A percentile compares a stretch with the other conserved stretches of the same genome.
Conservation (phyloP, 2,888 invertebrate species). For the Bursaphelenchus okinawaensis region DNA sequence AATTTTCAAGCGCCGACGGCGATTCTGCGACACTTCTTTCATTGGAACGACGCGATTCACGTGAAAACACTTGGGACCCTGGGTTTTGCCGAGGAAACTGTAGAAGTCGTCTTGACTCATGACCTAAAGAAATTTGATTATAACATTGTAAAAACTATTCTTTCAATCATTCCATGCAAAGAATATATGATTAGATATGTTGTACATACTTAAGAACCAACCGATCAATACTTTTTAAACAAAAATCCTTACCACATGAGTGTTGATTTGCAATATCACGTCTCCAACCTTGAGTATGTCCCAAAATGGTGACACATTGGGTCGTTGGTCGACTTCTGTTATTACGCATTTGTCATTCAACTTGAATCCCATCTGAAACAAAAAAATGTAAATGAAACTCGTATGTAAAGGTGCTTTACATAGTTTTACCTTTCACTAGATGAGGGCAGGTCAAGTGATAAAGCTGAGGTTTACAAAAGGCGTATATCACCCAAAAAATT, state of each 20-base stretch:
- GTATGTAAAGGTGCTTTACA: no score
- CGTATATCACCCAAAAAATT: no score
- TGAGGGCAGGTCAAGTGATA: no score
- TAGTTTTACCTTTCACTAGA: no score
- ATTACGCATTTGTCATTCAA: neutral
- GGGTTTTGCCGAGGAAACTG: neutral
- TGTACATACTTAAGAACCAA: no score
- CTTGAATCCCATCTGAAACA: neutral
- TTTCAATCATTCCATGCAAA: no score
- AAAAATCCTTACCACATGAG: neutral
- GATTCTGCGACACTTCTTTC: constrained; percentile 2
- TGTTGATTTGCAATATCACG: neutral
- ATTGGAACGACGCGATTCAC: neutral
- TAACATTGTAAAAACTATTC: no score
- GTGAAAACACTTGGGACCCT: neutral
- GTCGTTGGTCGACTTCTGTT: neutral
- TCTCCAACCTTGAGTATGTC: neutral
- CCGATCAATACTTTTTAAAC: no score
- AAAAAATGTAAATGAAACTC: no score
- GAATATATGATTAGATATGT: no score
- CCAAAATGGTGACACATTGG: neutral
- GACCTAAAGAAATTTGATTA: neutral
- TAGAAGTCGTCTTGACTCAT: neutral
- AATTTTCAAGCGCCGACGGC: neutral
- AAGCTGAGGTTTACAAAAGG: no score